Evolutionary conservation across 1,140 invertebrate species (phyloP), one percentile per base, ranked within the genome.

Genomic region (Trichomalopsis sarcophagae): DNA sequence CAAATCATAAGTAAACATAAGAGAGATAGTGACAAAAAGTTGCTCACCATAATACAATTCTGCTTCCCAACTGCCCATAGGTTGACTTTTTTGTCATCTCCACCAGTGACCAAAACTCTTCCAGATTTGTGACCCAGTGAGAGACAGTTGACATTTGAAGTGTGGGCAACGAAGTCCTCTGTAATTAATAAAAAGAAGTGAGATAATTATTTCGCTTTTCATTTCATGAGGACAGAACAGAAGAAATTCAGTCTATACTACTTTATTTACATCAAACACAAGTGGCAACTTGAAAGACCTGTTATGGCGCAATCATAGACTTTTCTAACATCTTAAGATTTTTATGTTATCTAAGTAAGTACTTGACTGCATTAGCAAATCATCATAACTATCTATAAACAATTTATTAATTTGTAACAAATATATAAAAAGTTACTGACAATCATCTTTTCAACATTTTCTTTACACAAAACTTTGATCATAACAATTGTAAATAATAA

Each of bases 31-130:
- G n/a, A 62, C 17, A 7, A 87, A 87, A 85, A 86, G 86, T 84
- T 50, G 81, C 87, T 93, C 94, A 98, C 97, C 97, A 99, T 97
- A 90, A 99, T 97, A 94, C 98, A 99, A 90, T 97, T 97, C 88
- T 97, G 96, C 91, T 99, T 98, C 30, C 98, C 98, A 86, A 99
- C 97, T 4, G 98, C 98, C 98, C 98, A 99, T 86, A 99, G 92
- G 91, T 99, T 99, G 73, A 99, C 98, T 94, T 99, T 99, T 92
- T 98, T 97, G 93, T 99, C 99, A 92, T 98, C 98, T 87, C 98
- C 98, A 77, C 98, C 98, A 87, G 98, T 99, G 74, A 98, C 98
- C 91, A 99, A 95, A 76, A 99, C 98, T 88, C 97, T 94, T 55
- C 97, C 97, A 36, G 97, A 98, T 92, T 98, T 98, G 89, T 97